A percentile compares a stretch with the other conserved stretches of the same genome.
phyloP scores from a whole-genome alignment of 2,888 invertebrate genomes.

The Spodoptera picta region DNA sequence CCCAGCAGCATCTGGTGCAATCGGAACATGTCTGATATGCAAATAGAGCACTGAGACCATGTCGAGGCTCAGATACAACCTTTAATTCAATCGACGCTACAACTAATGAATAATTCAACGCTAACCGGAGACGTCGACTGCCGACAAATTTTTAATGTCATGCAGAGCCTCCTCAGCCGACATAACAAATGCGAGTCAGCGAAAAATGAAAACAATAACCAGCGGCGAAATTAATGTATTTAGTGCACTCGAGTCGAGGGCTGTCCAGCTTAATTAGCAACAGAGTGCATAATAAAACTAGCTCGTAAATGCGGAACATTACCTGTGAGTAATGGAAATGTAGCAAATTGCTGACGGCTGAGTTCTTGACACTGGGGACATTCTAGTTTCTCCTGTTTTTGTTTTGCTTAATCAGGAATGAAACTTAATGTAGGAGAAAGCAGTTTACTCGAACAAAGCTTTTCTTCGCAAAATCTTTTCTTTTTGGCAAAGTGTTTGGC shows the following conservation, averaged over 20 bases:
- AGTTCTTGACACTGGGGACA: conserved; percentile 20
- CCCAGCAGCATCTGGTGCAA: conserved; percentile 49
- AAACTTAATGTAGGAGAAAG: conserved; percentile 39
- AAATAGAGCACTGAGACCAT: conserved; percentile 74
- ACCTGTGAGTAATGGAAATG: conserved; percentile 29
- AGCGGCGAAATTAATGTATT: conserved; percentile 49
- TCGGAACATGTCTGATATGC: conserved; percentile 75
- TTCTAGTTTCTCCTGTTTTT: conserved; percentile 30
- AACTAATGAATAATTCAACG: conserved; percentile 81
- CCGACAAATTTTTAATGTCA: conserved; percentile 72
- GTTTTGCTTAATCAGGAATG: conserved; percentile 39
- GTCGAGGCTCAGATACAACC: conserved; percentile 69
- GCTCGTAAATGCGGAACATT: conserved; percentile 51
- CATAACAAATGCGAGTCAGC: conserved; percentile 56
- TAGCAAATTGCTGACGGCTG: conserved; percentile 22
- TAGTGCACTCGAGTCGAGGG: conserved; percentile 50
- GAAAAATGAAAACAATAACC: conserved; percentile 55
- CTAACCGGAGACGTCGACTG: conserved; percentile 57
- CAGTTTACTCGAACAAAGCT: conserved; percentile 21
- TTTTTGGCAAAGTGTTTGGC: conserved; percentile 21
- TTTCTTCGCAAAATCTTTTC: conserved; percentile 24
- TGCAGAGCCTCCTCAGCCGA: conserved; percentile 62
- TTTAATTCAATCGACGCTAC: conserved; percentile 74
- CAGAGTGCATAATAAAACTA: conserved; percentile 55
- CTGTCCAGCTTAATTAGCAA: conserved; percentile 67